Conservation (phyloP, 2,888 invertebrate genomes). For the Lasius fuliginosus region DNA sequence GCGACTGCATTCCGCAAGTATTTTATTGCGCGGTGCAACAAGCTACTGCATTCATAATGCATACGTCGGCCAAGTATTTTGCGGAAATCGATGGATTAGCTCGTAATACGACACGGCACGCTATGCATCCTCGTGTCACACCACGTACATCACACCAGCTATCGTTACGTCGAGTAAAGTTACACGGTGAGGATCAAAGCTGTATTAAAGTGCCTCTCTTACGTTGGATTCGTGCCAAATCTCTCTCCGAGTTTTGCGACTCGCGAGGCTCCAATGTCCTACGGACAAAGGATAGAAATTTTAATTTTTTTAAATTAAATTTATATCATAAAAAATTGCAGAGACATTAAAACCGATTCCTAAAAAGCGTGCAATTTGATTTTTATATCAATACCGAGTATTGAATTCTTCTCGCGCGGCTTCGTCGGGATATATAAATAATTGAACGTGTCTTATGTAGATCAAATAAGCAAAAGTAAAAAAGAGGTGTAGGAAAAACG, state of each 20-base stretch:
- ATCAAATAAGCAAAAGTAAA: neutral
- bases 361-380: neutral
- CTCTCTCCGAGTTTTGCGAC: neutral
- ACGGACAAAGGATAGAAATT: no score
- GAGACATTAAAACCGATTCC: neutral
- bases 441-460: neutral
- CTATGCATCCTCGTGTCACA: neutral
- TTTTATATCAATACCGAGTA: neutral
- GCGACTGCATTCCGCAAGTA: neutral
- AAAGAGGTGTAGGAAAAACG: neutral
- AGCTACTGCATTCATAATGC: constrained; percentile 46
- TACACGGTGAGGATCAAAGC: neutral
- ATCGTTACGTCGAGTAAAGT: neutral
- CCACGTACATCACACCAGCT: neutral
- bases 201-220: neutral
- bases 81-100: constrained; percentile 50
- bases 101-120: neutral
- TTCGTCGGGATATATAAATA: neutral
- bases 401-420: neutral
- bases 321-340: neutral
- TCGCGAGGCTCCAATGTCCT: no score
- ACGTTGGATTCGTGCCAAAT: neutral
- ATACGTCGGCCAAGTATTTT: constrained; percentile 26
- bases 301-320: no score
- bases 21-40: constrained; percentile 16